phyloP scores from a whole-genome alignment of 2,113 vertebrate genomes.

The Xenopus laevis region DNA sequence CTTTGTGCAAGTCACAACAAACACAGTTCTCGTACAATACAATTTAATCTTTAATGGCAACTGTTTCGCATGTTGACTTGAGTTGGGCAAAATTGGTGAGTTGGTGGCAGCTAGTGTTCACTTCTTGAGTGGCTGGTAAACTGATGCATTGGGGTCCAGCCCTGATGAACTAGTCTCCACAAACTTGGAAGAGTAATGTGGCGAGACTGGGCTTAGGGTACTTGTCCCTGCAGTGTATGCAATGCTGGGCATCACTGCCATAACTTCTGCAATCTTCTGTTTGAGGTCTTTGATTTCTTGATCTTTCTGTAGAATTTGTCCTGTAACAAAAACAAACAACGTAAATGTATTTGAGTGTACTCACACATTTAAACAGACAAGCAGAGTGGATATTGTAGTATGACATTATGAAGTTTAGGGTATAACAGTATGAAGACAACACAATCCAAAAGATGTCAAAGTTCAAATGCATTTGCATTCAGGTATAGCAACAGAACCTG shows the following conservation, averaged over 20 bases:
- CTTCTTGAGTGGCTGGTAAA: slow-evolving; percentile 97
- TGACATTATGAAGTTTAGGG: too few species aligned
- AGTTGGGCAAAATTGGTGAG: slow-evolving; percentile 61
- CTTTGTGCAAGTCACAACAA: slow-evolving; percentile 85
- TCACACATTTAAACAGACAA: too few species aligned
- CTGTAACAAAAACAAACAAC: slow-evolving; percentile 59
- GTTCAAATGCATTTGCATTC: too few species aligned
- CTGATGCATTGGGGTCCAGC: slow-evolving; percentile 95
- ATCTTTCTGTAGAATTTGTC: slow-evolving; percentile 95
- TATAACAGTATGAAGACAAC: too few species aligned
- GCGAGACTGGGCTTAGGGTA: slow-evolving; percentile 87
- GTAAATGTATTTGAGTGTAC: slow-evolving; percentile 13
- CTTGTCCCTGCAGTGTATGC: slow-evolving; percentile 88
- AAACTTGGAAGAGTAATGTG: slow-evolving; percentile 98
- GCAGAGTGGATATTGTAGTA: too few species aligned
- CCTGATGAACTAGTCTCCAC: slow-evolving; percentile 97
- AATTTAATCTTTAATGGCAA: slow-evolving; percentile 85
- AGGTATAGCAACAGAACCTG: too few species aligned
- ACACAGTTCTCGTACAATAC: slow-evolving; percentile 86
- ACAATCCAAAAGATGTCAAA: too few species aligned
- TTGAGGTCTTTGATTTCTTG: slow-evolving; percentile 98
- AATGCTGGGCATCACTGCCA: slow-evolving; percentile 99
- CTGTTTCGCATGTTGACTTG: slow-evolving; percentile 67
- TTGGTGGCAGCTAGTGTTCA: slow-evolving; percentile 66
- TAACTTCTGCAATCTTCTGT: slow-evolving; percentile 98